Base-by-base conservation (phyloP, 2,113 vertebrate species). In the Rafetus swinhoei region DNA sequence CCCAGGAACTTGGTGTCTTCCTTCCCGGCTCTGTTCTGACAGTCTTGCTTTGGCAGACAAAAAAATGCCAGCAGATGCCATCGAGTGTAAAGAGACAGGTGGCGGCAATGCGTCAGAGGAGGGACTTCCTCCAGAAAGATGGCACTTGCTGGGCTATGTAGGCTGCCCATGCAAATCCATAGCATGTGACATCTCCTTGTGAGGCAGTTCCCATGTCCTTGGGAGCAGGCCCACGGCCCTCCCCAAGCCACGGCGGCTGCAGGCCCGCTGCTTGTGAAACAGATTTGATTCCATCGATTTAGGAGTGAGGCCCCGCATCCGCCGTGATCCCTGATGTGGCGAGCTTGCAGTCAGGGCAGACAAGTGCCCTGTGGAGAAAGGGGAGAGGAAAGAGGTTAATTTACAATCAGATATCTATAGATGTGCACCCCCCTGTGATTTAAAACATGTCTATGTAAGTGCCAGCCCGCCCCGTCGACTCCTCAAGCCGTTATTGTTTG, bases 11-110 rank as follows among this genome's bases (percentile, higher is more conserved):
- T 19, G 1, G 56, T 82, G 89, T 86, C 95, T 94, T 83, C 95
- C 94, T 79, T 88, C 62, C 82, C 92, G 85, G 80, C 85, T 60
- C 93, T 55, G 90, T 80, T 84, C 92, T 77, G 95, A 93, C 96
- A 97, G 95, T 97, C 96, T 93, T 88, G 96, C 94, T 96, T 97
- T 97, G 97, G 97, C 97, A 97, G 95, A 93, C 29, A 91, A 96
- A 95, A 45, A 97, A 97, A 97, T 97, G 97, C 96, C 97, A 97
- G 90, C 97, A 97, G 97, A 97, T 97, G 97, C 95, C 97, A 97
- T 96, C 92, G 93, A 97, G 96, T 94, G 92, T 96, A 94, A 96
- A 97, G 96, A 96, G 96, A 97, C 97, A 97, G 97, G 96, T 97
- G 97, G 97, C 97, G 96, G 90, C 96, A 93, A 4, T 97, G 97